Percentiles rank a stretch among this genome's conserved stretches.
phyloP scores from a whole-genome alignment of 2,113 vertebrate genomes.

The Pseudorectes ferrugineus region DNA sequence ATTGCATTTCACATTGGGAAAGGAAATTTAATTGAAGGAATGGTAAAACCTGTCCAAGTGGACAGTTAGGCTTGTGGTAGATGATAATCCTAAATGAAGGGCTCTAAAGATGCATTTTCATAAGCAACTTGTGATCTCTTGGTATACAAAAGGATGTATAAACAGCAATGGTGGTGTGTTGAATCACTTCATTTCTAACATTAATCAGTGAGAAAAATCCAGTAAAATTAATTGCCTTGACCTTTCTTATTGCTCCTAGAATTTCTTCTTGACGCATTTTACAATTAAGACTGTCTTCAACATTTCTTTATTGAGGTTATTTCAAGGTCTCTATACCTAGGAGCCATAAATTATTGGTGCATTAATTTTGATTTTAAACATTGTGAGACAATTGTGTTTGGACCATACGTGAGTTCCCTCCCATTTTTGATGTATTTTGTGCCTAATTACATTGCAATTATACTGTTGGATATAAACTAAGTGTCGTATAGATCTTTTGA shows the following conservation, averaged over 20 bases:
- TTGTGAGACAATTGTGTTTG: not conserved
- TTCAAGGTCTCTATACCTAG: not conserved
- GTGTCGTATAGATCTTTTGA: not conserved
- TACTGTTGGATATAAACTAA: not conserved
- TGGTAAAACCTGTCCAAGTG: not conserved
- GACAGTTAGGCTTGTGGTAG: not conserved
- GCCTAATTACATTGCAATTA: not conserved
- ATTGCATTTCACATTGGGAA: not conserved
- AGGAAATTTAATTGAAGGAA: not conserved
- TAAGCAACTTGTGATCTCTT: not conserved
- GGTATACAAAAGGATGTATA: fast-evolving
- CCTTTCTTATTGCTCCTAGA: not conserved
- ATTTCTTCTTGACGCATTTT: not conserved
- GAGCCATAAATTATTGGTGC: not conserved
- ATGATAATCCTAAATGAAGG: not conserved
- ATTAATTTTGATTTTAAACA: not conserved
- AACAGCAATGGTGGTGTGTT: not conserved
- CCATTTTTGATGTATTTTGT: not conserved
- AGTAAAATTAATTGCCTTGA: not conserved
- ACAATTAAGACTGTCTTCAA: not conserved
- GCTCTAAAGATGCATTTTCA: not conserved
- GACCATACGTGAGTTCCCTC: not conserved
- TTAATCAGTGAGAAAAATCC: not conserved
- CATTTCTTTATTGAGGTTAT: not conserved
- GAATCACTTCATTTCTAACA: not conserved